These are phyloP conservation scores for Euthynnus affinis DNA, from an alignment of 2,797 vertebrate genomes.

Conservation along the genomic window DNA sequence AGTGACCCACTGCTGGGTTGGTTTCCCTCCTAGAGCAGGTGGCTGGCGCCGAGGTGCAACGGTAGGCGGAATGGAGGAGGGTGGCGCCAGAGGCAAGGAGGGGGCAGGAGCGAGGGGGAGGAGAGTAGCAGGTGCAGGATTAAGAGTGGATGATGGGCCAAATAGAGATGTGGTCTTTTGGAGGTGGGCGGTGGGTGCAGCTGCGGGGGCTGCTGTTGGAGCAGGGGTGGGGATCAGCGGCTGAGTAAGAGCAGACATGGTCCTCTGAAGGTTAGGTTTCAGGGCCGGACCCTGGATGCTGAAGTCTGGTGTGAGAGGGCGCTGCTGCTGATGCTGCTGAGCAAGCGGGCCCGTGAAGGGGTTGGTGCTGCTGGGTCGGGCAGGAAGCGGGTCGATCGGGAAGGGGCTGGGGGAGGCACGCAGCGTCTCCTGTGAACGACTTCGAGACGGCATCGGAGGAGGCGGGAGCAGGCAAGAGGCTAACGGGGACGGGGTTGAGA, in stretches of 20 bases:
- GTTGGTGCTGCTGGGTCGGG: slow-evolving; percentile 86
- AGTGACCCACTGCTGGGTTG: slow-evolving; percentile 92
- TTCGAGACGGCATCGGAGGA: slow-evolving; percentile 86
- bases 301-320: slow-evolving; percentile 79
- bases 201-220: slow-evolving; percentile 33
- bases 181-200: slow-evolving; percentile 54
- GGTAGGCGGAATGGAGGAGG: slow-evolving; percentile 59
- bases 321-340: slow-evolving; percentile 81
- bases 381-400: slow-evolving; percentile 77
- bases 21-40: slow-evolving; percentile 65
- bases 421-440: slow-evolving; percentile 87
- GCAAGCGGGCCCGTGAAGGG: slow-evolving; percentile 81
- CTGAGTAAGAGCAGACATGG: slow-evolving; percentile 61
- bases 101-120: slow-evolving; percentile 54
- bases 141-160: slow-evolving; percentile 45
- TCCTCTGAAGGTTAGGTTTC: slow-evolving; percentile 71
- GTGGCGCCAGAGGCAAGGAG: slow-evolving; percentile 51
- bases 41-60: slow-evolving; percentile 50
- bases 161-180: slow-evolving; percentile 70
- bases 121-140: slow-evolving; percentile 42
- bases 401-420: slow-evolving; percentile 86
- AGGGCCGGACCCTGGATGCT: slow-evolving; percentile 64
- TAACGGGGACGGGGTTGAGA: slow-evolving; percentile 79
- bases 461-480: slow-evolving; percentile 82
- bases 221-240: slow-evolving; percentile 67